Base-by-base conservation (phyloP, 2,113 vertebrate genomes). In the Columba janthina region DNA sequence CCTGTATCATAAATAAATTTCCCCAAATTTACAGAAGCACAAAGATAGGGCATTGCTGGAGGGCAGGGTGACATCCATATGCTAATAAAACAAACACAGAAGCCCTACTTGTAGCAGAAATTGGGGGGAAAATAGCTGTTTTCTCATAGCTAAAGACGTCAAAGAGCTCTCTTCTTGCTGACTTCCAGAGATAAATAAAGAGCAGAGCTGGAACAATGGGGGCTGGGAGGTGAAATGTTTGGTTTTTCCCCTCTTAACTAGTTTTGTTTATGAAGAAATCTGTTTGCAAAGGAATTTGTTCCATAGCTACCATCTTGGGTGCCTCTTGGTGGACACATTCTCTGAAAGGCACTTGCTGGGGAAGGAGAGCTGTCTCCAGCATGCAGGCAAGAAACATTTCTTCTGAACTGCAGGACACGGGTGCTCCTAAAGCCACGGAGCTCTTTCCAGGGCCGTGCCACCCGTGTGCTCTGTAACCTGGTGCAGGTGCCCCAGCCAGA, bases 61-160 rank as follows among this genome's bases (percentile, higher is more conserved):
- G 97, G 97, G 93, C 97, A 97, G 70, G 66, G 53, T 96, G 97
- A 97, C 97, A 96, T 92, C 74, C 73, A 70, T 46, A 48, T 81
- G 31, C 90, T 81, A 91, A 76, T 58, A 74, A 93, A 96, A 96
- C 94, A 95, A 88, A 80, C 67, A 75, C 61, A 88, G 73, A 72
- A 93, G 48, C 66, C 70, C 44, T 90, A 50, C 76, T 87, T 65
- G 53, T 29, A 48, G 69, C 73, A 90, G 83, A 18, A 74, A 25
- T 4, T 77, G 24, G 38, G 66, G 79, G 69, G 32, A 1, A 89
- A 92, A 90, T 53, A 62, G 77, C 83, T 65, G 54, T 85, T 87
- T 95, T 94, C 88, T 94, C 80, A 42, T 57, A 60, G 83, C 88
- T 85, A 66, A 61, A 96, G 95, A 93, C 62, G 85, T 94, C 96